Evolutionary conservation across 2,113 vertebrate genomes (phyloP).

Genomic region (Guaruba guarouba): DNA sequence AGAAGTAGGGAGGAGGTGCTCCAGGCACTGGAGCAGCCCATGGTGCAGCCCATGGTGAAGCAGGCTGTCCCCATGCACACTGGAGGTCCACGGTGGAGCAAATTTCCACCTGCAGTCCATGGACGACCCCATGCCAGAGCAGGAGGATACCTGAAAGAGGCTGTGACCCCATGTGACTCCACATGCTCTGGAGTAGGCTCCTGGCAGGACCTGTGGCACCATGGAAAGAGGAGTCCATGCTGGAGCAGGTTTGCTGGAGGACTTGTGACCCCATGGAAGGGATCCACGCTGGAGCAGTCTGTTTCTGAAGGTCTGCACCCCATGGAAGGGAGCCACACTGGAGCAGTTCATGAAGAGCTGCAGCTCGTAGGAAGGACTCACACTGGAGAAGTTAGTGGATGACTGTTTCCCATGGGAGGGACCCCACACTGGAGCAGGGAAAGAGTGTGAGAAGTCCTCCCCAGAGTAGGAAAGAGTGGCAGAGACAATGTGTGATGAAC

Average conservation of each 20-base stretch:
- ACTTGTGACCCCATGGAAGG: neutral
- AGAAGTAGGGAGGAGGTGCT: neutral
- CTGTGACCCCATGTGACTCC: neutral
- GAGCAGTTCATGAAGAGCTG: neutral
- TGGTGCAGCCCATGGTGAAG: neutral
- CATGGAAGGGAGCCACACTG: neutral
- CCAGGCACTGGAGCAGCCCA: accelerated
- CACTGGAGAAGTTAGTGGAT: neutral
- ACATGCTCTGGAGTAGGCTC: neutral
- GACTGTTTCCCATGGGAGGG: neutral
- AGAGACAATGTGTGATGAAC: neutral
- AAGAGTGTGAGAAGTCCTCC: neutral
- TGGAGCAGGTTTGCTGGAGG: neutral
- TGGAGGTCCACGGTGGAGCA: neutral
- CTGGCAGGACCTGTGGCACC: neutral
- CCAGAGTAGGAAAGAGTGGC: accelerated
- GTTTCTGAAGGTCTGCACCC: neutral
- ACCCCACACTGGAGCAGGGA: neutral
- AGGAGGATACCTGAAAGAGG: neutral
- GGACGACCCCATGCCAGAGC: neutral
- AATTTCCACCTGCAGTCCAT: neutral
- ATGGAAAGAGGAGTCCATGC: neutral
- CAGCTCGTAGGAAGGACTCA: neutral
- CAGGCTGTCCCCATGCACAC: neutral
- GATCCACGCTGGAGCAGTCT: neutral